Base-by-base conservation (phyloP, 2,113 vertebrate species). In the Pollimyrus isidori region DNA sequence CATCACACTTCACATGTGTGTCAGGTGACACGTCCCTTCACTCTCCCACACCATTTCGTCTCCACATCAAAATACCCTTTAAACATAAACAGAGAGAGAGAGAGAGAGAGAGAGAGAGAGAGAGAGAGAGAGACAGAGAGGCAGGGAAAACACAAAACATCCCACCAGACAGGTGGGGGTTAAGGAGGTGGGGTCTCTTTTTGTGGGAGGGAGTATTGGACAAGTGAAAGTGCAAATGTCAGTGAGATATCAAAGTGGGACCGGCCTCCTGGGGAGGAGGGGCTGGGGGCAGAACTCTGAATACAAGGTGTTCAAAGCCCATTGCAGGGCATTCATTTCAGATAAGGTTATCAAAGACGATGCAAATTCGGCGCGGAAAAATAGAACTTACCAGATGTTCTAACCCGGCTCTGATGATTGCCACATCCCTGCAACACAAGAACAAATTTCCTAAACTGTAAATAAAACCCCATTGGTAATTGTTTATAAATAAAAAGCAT, bases 371-470 rank as follows among this genome's bases (percentile, higher is more conserved):
- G 95, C 95, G 96, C 95, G 96, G 96, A 93, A 94, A 97, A 97
- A 96, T 95, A 97, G 94, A 97, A 97, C 97, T 98, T 98, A 99
- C 98, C 98, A 99, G 97, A 98, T 99, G 97, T 97, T 98, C 97
- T 96, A 98, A 97, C 96, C 96, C 96, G 93, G 93, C 95, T 97
- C 98, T 98, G 96, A 98, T 97, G 97, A 95, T 97, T 91, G 89
- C 97, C 91, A 93, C 91, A 50, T 98, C 97, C 95, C 98, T 98
- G 96, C 92, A 98, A 98, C 93, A 98, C 94, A 97, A 96, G 93
- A 97, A 96, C 93, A 97, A 94, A 97, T 97, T 96, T 96, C 95
- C 92, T 95, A 94, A 95, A 96, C 92, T 95, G 94, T 95, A 95
- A 95, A 93, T 96, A 96, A 96, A 96, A 90, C 92, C 92, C 94